Evolutionary conservation across 2,797 vertebrate genomes (phyloP).

Genomic region (Tolypeutes matacus): DNA sequence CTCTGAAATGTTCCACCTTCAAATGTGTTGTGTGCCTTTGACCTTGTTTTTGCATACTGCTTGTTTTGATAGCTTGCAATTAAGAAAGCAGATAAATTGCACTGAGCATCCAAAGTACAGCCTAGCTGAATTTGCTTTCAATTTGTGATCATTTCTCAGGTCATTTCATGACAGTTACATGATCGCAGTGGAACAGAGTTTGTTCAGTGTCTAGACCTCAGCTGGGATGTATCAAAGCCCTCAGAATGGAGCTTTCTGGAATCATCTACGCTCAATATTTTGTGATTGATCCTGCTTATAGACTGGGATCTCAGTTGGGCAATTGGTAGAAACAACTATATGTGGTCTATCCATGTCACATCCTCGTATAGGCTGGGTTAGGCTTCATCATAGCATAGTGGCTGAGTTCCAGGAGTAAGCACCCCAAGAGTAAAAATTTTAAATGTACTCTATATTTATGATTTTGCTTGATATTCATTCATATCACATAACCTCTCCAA

Average conservation of each 20-base stretch:
- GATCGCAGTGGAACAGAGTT: not conserved
- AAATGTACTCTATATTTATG: not conserved
- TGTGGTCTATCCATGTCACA: not conserved
- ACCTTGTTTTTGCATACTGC: too few species aligned
- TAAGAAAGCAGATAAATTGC: too few species aligned
- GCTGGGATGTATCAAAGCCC: not conserved
- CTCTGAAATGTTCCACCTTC: too few species aligned
- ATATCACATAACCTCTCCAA: not conserved
- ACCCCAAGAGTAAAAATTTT: not conserved
- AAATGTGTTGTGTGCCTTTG: too few species aligned
- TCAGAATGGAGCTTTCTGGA: not conserved
- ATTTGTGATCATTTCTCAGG: too few species aligned
- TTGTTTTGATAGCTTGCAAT: too few species aligned
- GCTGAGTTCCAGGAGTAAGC: not conserved
- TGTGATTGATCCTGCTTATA: not conserved
- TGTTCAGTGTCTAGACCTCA: not conserved
- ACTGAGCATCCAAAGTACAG: too few species aligned
- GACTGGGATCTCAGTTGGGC: not conserved
- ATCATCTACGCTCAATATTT: not conserved
- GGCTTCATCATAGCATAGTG: not conserved
- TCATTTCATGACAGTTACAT: too few species aligned
- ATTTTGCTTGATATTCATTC: not conserved
- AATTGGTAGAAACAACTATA: not conserved
- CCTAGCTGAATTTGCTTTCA: too few species aligned
- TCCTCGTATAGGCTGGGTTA: not conserved